Conservation (phyloP, 1,140 invertebrate genomes). For the Whitmania pigra region DNA sequence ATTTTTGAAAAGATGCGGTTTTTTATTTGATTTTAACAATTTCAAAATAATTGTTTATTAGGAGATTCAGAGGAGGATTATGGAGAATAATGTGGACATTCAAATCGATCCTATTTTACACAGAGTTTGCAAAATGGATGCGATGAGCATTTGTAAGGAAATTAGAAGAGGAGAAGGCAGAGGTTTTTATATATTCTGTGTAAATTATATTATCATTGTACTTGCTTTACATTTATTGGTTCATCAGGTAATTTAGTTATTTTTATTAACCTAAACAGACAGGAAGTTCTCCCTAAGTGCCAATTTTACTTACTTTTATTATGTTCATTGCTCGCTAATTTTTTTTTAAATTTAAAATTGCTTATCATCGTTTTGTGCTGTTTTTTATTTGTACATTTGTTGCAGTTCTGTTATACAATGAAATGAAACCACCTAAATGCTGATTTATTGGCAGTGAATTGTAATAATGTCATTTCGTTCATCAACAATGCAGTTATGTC, state of each 20-base stretch:
- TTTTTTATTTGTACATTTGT: background rate
- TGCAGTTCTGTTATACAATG: no score
- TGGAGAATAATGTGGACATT: constrained; percentile 45
- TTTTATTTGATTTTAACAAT: constrained; percentile 1
- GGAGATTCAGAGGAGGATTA: constrained; percentile 56
- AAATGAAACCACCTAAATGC: no score
- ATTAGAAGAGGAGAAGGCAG: constrained; percentile 63
- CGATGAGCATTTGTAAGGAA: constrained; percentile 66
- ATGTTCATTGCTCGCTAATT: no score
- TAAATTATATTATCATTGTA: no score
- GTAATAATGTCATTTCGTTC: no score
- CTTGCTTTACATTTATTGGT: no score
- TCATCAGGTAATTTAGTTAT: no score
- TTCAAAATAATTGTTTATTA: constrained; percentile 28
- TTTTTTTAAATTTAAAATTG: background rate
- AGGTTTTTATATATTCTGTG: constrained; percentile 44
- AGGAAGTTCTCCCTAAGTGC: no score
- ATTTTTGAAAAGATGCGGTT: no score
- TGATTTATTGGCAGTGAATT: no score
- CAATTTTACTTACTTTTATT: no score
- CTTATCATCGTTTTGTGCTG: background rate
- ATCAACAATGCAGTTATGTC: constrained; percentile 7
- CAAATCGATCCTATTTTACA: constrained; percentile 46
- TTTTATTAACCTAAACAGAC: no score
- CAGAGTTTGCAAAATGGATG: constrained; percentile 42